These are phyloP conservation scores for Nomada fucata DNA, from an alignment of 2,888 invertebrate species.

Conservation along the genomic window DNA sequence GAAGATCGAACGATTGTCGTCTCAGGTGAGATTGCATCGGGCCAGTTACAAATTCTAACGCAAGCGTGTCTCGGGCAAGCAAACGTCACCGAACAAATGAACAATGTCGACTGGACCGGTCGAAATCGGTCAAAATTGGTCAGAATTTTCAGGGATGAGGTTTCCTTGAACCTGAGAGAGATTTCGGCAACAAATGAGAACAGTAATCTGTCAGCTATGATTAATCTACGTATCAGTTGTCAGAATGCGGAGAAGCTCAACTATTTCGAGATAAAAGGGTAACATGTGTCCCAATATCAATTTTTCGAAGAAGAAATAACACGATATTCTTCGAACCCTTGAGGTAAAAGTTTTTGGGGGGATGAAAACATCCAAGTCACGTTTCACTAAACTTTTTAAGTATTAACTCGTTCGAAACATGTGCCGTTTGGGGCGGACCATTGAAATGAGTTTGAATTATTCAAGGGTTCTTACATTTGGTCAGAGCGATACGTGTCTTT, in stretches of 20 bases:
- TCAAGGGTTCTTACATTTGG: not conserved
- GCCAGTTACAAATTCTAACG: not conserved
- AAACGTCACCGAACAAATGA: too few species aligned
- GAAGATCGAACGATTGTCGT: slow-evolving; percentile 30
- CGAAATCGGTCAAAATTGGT: not conserved
- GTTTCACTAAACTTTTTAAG: not conserved
- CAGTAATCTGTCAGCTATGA: too few species aligned
- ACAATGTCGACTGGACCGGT: not conserved
- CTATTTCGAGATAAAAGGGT: not conserved
- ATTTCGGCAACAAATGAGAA: too few species aligned
- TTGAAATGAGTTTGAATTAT: not conserved
- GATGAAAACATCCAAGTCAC: not conserved
- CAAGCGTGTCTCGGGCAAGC: too few species aligned
- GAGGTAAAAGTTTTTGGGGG: not conserved
- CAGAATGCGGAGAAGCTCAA: too few species aligned
- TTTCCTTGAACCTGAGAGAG: not conserved
- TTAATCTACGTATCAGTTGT: too few species aligned
- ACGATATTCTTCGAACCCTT: not conserved
- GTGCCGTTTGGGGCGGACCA: not conserved
- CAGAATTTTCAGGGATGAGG: too few species aligned
- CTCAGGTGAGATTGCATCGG: slow-evolving; percentile 23
- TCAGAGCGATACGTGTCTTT: too few species aligned
- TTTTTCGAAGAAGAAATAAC: not conserved
- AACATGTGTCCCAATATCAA: slow-evolving; percentile 1
- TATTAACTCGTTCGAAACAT: slow-evolving; percentile 1